Conservation (phyloP, 2,797 vertebrate genomes). For the Sebastes itinus region DNA sequence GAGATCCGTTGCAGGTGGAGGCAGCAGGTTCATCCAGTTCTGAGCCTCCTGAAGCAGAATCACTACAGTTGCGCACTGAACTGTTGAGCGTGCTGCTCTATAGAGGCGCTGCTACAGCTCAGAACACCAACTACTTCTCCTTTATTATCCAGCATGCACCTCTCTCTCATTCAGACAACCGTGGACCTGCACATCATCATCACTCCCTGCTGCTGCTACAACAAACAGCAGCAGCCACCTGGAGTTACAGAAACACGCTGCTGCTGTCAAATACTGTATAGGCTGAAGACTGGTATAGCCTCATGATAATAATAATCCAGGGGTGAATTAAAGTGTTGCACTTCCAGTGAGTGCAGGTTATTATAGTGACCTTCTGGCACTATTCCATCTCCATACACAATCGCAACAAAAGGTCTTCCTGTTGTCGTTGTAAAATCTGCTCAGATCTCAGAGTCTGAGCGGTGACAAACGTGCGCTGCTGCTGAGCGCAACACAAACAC, state of each 20-base stretch:
- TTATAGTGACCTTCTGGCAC: not conserved
- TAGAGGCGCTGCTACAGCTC: not conserved
- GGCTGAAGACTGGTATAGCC: not conserved
- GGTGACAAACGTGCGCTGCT: slow-evolving; percentile 54
- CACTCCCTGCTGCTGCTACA: slow-evolving; percentile 6
- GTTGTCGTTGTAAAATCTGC: not conserved
- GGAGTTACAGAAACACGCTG: not conserved
- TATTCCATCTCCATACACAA: not conserved
- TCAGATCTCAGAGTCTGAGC: slow-evolving; percentile 11
- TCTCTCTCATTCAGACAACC: slow-evolving; percentile 1
- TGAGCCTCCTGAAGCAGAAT: not conserved
- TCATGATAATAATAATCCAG: not conserved
- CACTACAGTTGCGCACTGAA: slow-evolving; percentile 22
- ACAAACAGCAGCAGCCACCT: slow-evolving; percentile 8
- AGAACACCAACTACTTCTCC: slow-evolving; percentile 23
- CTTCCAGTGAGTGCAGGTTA: not conserved
- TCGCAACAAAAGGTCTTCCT: not conserved
- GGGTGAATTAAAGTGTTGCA: slow-evolving; percentile 10
- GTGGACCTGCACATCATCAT: slow-evolving; percentile 5
- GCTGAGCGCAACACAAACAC: slow-evolving; percentile 17
- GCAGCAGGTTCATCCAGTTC: too few relatives aligned
- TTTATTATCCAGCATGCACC: slow-evolving; percentile 34
- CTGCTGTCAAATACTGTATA: not conserved
- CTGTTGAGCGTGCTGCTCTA: slow-evolving; percentile 33
- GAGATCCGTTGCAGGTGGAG: not conserved